Evolutionary conservation across 1,140 invertebrate species (phyloP).

Genomic region (Diachasmimorpha longicaudata): DNA sequence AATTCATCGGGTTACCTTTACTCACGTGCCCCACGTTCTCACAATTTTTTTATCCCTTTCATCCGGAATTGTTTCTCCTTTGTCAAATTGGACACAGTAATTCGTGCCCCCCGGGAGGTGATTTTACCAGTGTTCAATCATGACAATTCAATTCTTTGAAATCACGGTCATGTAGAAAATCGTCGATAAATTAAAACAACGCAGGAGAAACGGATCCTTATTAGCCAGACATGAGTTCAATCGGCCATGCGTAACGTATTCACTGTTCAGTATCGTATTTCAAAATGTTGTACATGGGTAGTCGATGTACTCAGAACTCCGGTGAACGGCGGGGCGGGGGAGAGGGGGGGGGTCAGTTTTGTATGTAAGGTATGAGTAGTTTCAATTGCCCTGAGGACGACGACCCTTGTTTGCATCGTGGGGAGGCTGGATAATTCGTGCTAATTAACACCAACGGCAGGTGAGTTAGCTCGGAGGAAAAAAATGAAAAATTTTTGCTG

Average conservation of each 20-base stretch:
- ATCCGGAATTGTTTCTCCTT: neutral
- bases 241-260: conserved; percentile 53
- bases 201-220: conserved; percentile 54
- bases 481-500: neutral
- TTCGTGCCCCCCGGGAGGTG: neutral
- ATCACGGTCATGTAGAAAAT: conserved; percentile 35
- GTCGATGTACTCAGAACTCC: neutral
- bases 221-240: conserved; percentile 54
- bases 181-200: conserved; percentile 52
- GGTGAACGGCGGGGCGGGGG: too few species aligned
- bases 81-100: neutral
- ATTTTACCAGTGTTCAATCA: neutral
- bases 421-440: conserved; percentile 24
- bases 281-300: conserved; percentile 8
- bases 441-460: conserved; percentile 21
- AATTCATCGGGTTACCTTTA: conserved; percentile 57
- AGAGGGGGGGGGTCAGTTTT: neutral
- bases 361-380: neutral
- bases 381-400: neutral
- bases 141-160: conserved; percentile 32
- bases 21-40: conserved; percentile 41
- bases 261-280: conserved; percentile 19
- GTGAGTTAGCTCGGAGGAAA: neutral
- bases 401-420: conserved; percentile 7
- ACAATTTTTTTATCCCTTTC: neutral